phyloP scores from a whole-genome alignment of 1,140 invertebrate genomes.

The Leptinotarsa defecta region DNA sequence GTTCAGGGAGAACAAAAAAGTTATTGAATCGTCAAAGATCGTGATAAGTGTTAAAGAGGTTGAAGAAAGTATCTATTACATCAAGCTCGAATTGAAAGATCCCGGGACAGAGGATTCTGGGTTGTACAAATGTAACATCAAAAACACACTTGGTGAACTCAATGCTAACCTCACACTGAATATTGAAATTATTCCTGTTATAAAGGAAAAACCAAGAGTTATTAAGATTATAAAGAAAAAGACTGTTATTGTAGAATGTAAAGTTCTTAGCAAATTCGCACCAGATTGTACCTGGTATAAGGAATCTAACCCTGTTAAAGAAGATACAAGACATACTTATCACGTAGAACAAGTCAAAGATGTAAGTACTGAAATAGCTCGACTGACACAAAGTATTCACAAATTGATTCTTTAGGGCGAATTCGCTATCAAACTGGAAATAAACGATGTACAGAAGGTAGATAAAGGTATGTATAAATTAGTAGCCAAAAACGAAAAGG shows the following conservation, averaged over 20 bases:
- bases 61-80: conserved; percentile 85
- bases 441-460: conserved; percentile 73
- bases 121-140: conserved; percentile 97
- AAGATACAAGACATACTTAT: conserved; percentile 75
- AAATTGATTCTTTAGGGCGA: conserved; percentile 67
- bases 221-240: conserved; percentile 88
- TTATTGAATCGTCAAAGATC: conserved; percentile 80
- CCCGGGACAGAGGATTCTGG: conserved; percentile 94
- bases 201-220: conserved; percentile 88
- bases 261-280: conserved; percentile 84
- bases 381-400: background rate
- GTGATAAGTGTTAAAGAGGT: conserved; percentile 75
- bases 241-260: conserved; percentile 88
- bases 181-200: conserved; percentile 95
- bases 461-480: conserved; percentile 91
- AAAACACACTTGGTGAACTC: conserved; percentile 92
- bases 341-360: conserved; percentile 79
- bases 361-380: conserved; percentile 56
- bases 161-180: conserved; percentile 96
- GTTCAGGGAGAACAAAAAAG: conserved; percentile 80
- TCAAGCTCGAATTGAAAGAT: conserved; percentile 88
- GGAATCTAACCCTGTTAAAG: conserved; percentile 76
- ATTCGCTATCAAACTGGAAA: conserved; percentile 86
- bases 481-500: conserved; percentile 90
- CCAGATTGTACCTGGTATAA: conserved; percentile 91